These are phyloP conservation scores for Ormyrus rosae DNA, from an alignment of 2,888 invertebrate species.

Conservation along the genomic window DNA sequence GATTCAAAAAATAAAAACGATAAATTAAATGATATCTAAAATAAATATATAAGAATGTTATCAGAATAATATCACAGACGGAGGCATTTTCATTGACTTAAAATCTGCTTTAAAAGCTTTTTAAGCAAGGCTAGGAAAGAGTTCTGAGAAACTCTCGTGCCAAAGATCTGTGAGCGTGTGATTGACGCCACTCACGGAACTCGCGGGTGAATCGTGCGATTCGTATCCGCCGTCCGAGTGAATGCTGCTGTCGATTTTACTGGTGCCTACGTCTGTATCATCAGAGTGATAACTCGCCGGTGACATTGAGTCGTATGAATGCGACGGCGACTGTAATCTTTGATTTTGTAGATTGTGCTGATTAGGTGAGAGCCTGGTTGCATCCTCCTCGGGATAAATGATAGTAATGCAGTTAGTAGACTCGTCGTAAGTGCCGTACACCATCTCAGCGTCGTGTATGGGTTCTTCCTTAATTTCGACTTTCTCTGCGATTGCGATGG, in stretches of 20 bases:
- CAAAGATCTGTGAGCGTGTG: conserved; percentile 80
- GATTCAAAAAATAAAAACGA: not conserved
- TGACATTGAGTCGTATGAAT: conserved; percentile 69
- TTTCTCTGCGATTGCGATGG: conserved; percentile 58
- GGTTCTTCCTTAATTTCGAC: conserved; percentile 68
- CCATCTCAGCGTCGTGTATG: conserved; percentile 79
- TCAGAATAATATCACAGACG: conserved; percentile 59
- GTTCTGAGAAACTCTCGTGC: conserved; percentile 86
- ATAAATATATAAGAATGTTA: conserved; percentile 11
- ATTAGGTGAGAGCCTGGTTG: conserved; percentile 60
- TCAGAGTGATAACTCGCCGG: conserved; percentile 70
- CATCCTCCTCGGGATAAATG: conserved; percentile 80
- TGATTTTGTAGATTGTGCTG: conserved; percentile 61
- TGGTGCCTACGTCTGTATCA: conserved; percentile 62
- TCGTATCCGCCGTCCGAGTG: conserved; percentile 81
- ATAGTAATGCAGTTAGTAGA: conserved; percentile 85
- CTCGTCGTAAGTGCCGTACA: conserved; percentile 85
- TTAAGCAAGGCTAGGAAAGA: conserved; percentile 86
- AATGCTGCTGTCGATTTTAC: conserved; percentile 35
- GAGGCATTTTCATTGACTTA: conserved; percentile 23
- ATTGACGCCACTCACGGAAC: conserved; percentile 38
- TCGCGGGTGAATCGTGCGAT: conserved; percentile 80
- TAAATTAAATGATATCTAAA: not conserved
- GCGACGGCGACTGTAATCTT: conserved; percentile 68
- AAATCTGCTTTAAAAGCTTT: not conserved